Evolutionary conservation across 2,113 vertebrate species (phyloP).

Genomic region (Burhinus oedicnemus): DNA sequence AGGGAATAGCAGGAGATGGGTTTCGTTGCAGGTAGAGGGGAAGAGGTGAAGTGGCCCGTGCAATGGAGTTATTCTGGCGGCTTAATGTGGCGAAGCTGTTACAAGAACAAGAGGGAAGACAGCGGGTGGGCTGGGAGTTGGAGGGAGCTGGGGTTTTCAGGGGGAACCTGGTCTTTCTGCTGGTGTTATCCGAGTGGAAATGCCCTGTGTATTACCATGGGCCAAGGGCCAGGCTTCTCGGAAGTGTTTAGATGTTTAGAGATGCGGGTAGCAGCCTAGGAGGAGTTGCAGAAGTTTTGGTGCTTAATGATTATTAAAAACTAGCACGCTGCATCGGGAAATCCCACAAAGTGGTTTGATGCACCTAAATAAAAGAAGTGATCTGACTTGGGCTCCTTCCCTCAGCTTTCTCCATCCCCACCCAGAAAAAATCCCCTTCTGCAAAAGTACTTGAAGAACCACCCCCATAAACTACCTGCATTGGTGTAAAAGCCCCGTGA

Average conservation of each 20-base stretch:
- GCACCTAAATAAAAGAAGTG: neutral
- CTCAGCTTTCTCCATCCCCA: neutral
- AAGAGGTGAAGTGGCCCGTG: conserved; percentile 17
- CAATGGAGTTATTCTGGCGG: neutral
- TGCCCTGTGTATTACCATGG: rapidly evolving
- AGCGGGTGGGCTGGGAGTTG: neutral
- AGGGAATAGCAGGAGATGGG: conserved; percentile 61
- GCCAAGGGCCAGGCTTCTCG: neutral
- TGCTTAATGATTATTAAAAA: neutral
- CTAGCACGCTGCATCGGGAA: rapidly evolving
- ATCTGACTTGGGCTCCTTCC: neutral
- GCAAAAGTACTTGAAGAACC: neutral
- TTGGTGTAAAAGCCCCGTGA: rapidly evolving
- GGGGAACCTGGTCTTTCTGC: neutral
- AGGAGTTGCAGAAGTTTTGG: neutral
- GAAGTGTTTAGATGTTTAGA: neutral
- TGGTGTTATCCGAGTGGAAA: neutral
- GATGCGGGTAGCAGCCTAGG: neutral
- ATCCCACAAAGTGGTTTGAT: neutral
- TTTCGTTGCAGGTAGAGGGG: conserved; percentile 59
- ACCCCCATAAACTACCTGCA: neutral
- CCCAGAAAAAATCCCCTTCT: neutral
- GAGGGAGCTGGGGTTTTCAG: neutral
- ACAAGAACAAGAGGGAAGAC: neutral
- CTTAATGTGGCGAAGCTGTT: neutral